Evolutionary conservation across 2,888 invertebrate genomes (phyloP), one percentile per base, ranked within the genome.

Genomic region (Dendrolimus pini): DNA sequence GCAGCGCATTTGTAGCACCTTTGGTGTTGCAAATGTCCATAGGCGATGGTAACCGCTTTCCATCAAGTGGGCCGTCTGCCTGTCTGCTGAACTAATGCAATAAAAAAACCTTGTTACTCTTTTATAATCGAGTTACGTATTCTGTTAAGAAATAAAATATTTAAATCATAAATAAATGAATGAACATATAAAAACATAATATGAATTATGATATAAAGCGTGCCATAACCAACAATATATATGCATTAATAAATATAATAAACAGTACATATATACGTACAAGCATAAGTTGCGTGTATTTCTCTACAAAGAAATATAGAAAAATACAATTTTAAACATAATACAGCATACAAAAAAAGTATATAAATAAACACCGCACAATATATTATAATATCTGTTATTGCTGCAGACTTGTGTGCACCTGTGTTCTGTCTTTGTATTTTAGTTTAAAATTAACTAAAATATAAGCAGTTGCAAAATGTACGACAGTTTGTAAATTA

Each of bases 351-450:
- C 41, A 60, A 58, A 55, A 47, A 30, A 53, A 30, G 41, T 53
- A 56, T 58, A 60, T 47, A 59, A 60, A 59, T 18, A 60, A 47
- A 41, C n/a, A 58, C 53, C 55, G 53, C 41, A 55, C 55, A 59
- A 59, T 52, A 56, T 55, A 14, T 30, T 52, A 59, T 58, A 58
- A 54, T 54, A 30, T 30, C 30, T 30, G 30, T 30, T 30, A 30
- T 30, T 30, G 6, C 6, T 47, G 47, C 47, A 54, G 18, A 60
- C 55, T 56, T 60, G 73, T 72, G 76, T 79, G 78, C 76, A 77
- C 71, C 63, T 72, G 74, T 73, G 77, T 73, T 72, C 70, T 71
- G 69, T 75, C 70, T 74, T 74, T 75, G 71, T 67, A 71, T 47
- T 10, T 47, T 18, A 18, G 18, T 18, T 0, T 18, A 18, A 18